Percentiles rank a stretch among this genome's conserved stretches.
These are phyloP conservation scores for Phenacoccus solenopsis DNA, from an alignment of 1,140 invertebrate genomes.

Conservation along the genomic window DNA sequence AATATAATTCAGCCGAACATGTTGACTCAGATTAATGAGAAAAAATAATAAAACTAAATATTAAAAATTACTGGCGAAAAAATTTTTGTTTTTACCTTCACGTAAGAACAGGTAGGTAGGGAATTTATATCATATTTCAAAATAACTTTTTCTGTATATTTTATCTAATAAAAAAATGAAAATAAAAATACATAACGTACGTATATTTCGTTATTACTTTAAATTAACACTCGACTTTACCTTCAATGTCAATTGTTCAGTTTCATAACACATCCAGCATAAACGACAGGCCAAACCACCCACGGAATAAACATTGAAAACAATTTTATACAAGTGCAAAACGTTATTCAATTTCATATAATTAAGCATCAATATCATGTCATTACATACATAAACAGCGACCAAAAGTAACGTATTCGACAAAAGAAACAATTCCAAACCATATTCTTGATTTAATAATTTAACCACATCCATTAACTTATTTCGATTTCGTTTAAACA, in stretches of 20 bases:
- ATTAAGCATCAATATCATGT: background rate
- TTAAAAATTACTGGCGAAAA: no score
- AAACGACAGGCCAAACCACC: background rate
- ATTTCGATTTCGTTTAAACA: background rate
- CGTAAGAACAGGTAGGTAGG: background rate
- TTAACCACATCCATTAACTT: background rate
- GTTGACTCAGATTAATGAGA: no score
- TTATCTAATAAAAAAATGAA: background rate
- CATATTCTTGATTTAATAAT: conserved; percentile 3
- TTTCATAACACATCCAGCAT: background rate
- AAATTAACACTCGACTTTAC: background rate
- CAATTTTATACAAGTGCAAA: background rate
- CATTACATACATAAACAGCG: background rate
- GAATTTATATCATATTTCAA: background rate
- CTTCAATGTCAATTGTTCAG: background rate
- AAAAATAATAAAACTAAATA: no score
- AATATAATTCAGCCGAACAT: no score
- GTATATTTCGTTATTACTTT: background rate
- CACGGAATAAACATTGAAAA: background rate
- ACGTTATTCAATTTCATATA: background rate
- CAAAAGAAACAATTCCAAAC: background rate
- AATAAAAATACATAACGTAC: background rate
- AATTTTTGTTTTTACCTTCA: background rate
- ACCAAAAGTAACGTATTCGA: background rate
- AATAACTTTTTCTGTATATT: background rate